These are phyloP conservation scores for Neuroscelio doddi DNA, from an alignment of 2,888 invertebrate species.

Conservation along the genomic window DNA sequence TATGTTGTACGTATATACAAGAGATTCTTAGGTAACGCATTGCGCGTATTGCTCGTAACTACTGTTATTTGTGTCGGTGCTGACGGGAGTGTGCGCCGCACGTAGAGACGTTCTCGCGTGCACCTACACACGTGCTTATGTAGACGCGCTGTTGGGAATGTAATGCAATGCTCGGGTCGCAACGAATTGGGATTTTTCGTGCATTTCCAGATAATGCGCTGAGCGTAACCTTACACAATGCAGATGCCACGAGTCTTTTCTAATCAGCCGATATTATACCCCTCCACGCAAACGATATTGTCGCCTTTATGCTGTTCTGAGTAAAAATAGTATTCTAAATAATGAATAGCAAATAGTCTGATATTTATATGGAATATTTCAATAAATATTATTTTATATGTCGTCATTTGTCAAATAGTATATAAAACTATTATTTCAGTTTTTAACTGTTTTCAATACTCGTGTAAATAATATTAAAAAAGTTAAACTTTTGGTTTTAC, in stretches of 20 bases:
- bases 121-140: not conserved
- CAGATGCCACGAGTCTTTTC: slow-evolving; percentile 38
- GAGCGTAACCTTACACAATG: slow-evolving; percentile 40
- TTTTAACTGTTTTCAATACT: too few relatives aligned
- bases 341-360: too few relatives aligned
- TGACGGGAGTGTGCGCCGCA: not conserved
- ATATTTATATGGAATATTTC: slow-evolving; percentile 21
- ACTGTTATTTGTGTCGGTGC: slow-evolving; percentile 12
- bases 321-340: too few relatives aligned
- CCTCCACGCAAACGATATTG: too few relatives aligned
- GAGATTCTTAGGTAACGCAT: slow-evolving; percentile 58
- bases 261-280: too few relatives aligned
- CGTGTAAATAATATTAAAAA: too few relatives aligned
- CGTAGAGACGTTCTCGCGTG: not conserved
- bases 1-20: not conserved
- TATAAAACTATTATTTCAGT: too few relatives aligned
- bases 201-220: slow-evolving; percentile 35
- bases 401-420: too few relatives aligned
- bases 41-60: slow-evolving; percentile 40
- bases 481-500: too few relatives aligned
- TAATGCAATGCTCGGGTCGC: slow-evolving; percentile 26
- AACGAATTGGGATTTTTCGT: slow-evolving; percentile 44
- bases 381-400: too few relatives aligned
- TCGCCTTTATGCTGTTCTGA: too few relatives aligned
- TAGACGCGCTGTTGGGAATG: slow-evolving; percentile 21